phyloP scores from a whole-genome alignment of 2,888 invertebrate species.

The Drosophila trichaetosa region DNA sequence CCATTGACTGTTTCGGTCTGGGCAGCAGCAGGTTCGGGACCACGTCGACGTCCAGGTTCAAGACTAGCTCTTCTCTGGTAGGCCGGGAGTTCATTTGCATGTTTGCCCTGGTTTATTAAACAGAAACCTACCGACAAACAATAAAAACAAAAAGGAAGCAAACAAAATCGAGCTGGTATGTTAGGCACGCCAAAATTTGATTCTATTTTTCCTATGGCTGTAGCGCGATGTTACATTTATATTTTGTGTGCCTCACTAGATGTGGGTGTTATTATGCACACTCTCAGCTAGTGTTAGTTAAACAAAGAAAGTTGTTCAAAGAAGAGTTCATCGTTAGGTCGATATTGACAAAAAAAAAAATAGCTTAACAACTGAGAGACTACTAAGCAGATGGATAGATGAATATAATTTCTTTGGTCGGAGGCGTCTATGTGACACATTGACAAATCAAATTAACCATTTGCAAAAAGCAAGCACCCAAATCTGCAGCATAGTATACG shows the following conservation, averaged over 20 bases:
- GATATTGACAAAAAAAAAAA: neutral
- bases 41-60: constrained; percentile 24
- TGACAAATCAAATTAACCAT: neutral
- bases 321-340: neutral
- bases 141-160: constrained; percentile 6
- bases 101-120: constrained; percentile 52
- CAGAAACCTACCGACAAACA: constrained; percentile 21
- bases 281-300: neutral
- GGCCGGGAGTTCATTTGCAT: constrained; percentile 53
- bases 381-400: neutral
- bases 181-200: neutral
- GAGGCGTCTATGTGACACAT: neutral
- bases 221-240: neutral
- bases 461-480: constrained; percentile 11
- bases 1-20: constrained; percentile 25
- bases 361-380: neutral
- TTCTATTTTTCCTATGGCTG: neutral
- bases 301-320: neutral
- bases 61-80: constrained; percentile 15
- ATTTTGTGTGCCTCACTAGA: too few relatives aligned
- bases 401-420: neutral
- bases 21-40: constrained; percentile 14
- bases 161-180: neutral
- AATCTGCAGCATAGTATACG: constrained; percentile 40
- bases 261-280: neutral